Evolutionary conservation across 2,888 invertebrate genomes (phyloP), one percentile per base, ranked within the genome.

Genomic region (Teleogryllus oceanicus): DNA sequence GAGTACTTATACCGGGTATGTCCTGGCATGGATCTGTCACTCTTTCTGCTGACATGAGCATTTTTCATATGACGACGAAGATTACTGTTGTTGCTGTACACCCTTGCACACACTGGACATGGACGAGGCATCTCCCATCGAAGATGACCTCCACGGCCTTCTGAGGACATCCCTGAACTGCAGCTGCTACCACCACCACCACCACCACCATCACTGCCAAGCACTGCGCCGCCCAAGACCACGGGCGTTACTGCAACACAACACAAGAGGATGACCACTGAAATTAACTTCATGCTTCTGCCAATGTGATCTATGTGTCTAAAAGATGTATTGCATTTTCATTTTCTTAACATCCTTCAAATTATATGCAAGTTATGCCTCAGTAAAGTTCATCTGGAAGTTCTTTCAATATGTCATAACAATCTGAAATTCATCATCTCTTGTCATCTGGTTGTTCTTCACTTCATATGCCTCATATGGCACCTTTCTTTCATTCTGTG

Each of bases 31-130:
- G 77, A 62, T 50, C 49, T 76, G 50, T 79, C 75, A 75, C 74
- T 79, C 24, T 24, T 78, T 16, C 75, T 79, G 51, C 76, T 76
- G 11, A 49, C 76, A 50, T 83, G 83, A 49, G 80, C 81, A 11
- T 78, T 80, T 78, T 81, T 82, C 50, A 83, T 75, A 77, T 83
- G 83, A 83, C 85, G 84, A 18, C 85, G 84, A 20, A 86, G 84
- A 82, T 85, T 86, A 83, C 85, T 85, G 84, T 85, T 85, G 85
- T 85, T 86, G 84, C 85, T 85, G 85, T 85, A 86, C 83, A 86
- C 83, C 50, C 85, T 84, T 51, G 84, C 84, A 80, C 86, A 86
- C 50, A 85, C 82, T 8, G 86, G 86, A 82, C 86, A 85, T 11
- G 85, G 83, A 76, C 86, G 84, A 49, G 85, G 85, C n/a, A 84